These are phyloP conservation scores for Sebastes flavidus DNA, from an alignment of 2,797 vertebrate species.

Conservation along the genomic window DNA sequence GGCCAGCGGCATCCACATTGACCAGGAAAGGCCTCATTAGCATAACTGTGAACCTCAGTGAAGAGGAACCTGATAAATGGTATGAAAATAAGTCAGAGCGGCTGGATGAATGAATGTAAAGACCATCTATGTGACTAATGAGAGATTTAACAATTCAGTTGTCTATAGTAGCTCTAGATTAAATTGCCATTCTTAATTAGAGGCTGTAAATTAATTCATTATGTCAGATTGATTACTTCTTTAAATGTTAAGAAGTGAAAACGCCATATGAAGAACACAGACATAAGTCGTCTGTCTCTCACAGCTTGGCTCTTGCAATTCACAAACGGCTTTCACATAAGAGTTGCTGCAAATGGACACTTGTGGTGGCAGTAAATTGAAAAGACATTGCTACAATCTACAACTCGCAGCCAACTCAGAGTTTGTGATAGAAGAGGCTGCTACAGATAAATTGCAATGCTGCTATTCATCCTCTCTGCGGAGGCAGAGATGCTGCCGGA, in stretches of 20 bases:
- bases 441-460: neutral
- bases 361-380: neutral
- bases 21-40: slow-evolving; percentile 12
- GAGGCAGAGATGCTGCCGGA: neutral
- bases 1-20: neutral
- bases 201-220: neutral
- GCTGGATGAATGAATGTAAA: neutral
- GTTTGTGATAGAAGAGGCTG: neutral
- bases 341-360: neutral
- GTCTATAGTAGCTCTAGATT: neutral
- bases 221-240: neutral
- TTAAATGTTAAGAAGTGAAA: neutral
- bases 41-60: neutral
- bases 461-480: neutral
- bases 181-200: neutral
- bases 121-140: neutral
- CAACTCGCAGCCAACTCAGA: neutral
- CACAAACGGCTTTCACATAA: neutral
- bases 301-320: neutral
- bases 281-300: neutral
- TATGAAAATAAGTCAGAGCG: neutral
- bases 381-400: neutral
- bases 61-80: slow-evolving; percentile 11
- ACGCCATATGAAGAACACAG: neutral
- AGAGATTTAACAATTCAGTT: neutral